Evolutionary conservation across 2,888 invertebrate genomes (phyloP), one percentile per base, ranked within the genome.

Genomic region (Myathropa florea): DNA sequence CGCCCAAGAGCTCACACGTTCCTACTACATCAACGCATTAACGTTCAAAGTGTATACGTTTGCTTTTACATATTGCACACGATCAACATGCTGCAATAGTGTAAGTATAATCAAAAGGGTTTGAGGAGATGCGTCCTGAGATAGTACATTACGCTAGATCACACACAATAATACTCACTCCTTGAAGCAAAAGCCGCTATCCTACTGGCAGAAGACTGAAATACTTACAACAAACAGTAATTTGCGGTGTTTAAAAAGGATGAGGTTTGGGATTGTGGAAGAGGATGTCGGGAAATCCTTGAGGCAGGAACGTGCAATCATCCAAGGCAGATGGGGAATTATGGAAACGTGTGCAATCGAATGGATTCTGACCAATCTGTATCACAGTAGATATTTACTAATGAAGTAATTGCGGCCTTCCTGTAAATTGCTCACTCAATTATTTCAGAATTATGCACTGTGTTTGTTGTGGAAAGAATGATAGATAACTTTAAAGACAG

Each of bases 51-150:
- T 28, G 26, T 10, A 23, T 26, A 26, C 60, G 46, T 46, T 21
- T 4, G 9, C 59, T 46, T 60, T 60, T 60, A 28, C 60, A 76
- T 76, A 53, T 60, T 67, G 67, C 67, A 76, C 30, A 65, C 23
- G 24, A 59, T 24, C 55, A 33, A 57, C 33, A 57, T 28, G 46
- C 21, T 23, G 24, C 6, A n/a, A 21, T 10, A 14, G 46, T 30
- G 30, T 67, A 18, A 23, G 23, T 28, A 64, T 23, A 3, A 4
- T 12, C 33, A 23, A 9, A 4, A 3, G 4, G 28, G 23, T n/a
- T 18, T 18, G n/a, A 14, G n/a, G n/a, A n/a, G n/a, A n/a, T n/a
- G n/a, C n/a, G n/a, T n/a, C n/a, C n/a, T n/a, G 21, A 10, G 23
- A 46, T n/a, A 6, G 2, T 4, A 53, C 26, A 30, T 61, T 26